Conservation (phyloP, 2,113 vertebrate species). For the Dromas ardeola region DNA sequence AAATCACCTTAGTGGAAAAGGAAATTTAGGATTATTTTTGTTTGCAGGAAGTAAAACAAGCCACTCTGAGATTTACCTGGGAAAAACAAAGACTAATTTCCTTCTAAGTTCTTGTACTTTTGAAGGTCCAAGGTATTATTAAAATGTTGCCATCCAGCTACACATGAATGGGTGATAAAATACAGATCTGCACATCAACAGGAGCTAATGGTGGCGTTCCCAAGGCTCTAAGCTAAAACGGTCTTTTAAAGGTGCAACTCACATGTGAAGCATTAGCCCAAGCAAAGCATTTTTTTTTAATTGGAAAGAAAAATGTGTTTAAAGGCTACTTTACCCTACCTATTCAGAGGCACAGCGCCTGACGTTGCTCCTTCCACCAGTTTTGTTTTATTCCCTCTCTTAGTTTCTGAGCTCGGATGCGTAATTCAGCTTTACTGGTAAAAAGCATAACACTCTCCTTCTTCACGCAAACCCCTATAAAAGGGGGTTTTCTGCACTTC, state of each 20-base stretch:
- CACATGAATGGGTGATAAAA: background rate
- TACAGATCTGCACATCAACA: background rate
- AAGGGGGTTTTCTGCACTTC: background rate
- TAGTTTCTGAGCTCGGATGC: background rate
- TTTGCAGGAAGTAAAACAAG: background rate
- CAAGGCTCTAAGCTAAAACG: fast-evolving
- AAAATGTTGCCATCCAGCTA: background rate
- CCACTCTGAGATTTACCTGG: background rate
- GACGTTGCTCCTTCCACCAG: background rate
- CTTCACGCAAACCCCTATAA: background rate
- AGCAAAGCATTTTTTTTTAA: background rate
- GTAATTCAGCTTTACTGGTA: background rate
- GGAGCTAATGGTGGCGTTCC: background rate
- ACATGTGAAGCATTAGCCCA: background rate
- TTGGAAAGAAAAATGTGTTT: background rate
- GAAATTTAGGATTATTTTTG: background rate
- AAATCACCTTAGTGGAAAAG: background rate
- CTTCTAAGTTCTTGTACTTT: background rate
- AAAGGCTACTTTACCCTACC: background rate
- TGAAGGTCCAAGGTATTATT: background rate
- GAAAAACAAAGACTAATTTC: background rate
- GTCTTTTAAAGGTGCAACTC: background rate
- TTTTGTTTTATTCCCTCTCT: background rate
- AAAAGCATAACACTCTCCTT: background rate
- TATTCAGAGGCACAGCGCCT: background rate